Base-by-base conservation (phyloP, 2,113 vertebrate genomes). In the Urocitellus parryii region DNA sequence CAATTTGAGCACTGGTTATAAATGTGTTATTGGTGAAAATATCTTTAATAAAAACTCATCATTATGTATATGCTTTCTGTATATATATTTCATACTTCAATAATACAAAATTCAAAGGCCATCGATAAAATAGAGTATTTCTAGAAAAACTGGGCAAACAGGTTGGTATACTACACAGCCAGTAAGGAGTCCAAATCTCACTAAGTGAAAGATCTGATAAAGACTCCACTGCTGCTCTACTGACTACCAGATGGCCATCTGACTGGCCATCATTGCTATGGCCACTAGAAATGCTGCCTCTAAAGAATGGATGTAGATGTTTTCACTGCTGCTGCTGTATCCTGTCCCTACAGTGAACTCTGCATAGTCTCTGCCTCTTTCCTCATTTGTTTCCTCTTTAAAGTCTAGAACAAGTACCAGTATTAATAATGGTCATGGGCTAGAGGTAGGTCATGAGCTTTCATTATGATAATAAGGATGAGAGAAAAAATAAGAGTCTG, bases 11-110 rank as follows among this genome's bases (percentile, higher is more conserved):
- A 77, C 6, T 73, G 27, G 56, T 68, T 85, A 74, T 67, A 48
- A 82, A 70, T n/a, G 32, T 34, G 7, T 39, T 8, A 25, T 39
- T 63, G 56, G 72, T 48, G 4, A 91, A 96, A 85, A 68, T 51
- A 74, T 48, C 91, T 34, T 67, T 87, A 63, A 22, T 93, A 74
- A 92, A 94, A 97, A 90, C 63, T 8, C 73, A 25, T 74, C 18
- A 80, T 85, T 85, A 53, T 2, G 22, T n/a, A 18, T 56, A 5
- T 68, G 37, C 29, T 77, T 83, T 27, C 67, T 81, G 34, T 65
- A 32, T 18, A 8, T 81, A 25, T 81, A 25, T 74, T 56, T 45
- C 45, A 27, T 74, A n/a, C 20, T 84, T 84, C 13, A 86, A 65
- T 48, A 68, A 58, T 45, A 77, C 4, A 84, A 90, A 82, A 56